These are phyloP conservation scores for Pocillopora grandis DNA, from an alignment of 92 coral and sea anemone species.

Conservation along the genomic window DNA sequence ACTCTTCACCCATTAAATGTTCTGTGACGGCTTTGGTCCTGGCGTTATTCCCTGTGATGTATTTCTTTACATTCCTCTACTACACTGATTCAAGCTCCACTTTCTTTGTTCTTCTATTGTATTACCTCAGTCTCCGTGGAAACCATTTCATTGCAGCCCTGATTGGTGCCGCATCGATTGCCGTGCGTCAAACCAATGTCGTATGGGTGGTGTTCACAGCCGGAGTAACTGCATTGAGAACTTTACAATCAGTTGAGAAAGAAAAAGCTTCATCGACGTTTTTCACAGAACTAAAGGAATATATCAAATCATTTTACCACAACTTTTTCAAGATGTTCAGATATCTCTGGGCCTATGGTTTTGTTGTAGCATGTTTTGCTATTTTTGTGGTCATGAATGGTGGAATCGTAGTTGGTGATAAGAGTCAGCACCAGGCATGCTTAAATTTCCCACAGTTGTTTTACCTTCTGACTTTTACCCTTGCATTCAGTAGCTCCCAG, in stretches of 20 bases:
- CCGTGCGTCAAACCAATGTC: conserved; percentile 88
- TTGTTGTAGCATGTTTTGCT: conserved; percentile 59
- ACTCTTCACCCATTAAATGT: conserved; percentile 25
- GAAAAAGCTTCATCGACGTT: conserved; percentile 21
- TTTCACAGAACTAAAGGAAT: conserved; percentile 46
- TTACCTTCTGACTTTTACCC: conserved; percentile 74
- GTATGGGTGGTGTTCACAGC: conserved; percentile 95
- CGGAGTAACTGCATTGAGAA: conserved; percentile 70
- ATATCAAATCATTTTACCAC: conserved; percentile 29
- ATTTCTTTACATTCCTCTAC: conserved; percentile 93
- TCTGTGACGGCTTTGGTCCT: conserved; percentile 70
- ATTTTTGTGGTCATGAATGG: conserved; percentile 70
- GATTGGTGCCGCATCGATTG: conserved; percentile 64
- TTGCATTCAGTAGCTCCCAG: conserved; percentile 74
- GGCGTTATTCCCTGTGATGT: conserved; percentile 73
- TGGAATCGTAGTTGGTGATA: conserved; percentile 93
- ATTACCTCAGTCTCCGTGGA: conserved; percentile 72
- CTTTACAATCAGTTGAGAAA: conserved; percentile 37
- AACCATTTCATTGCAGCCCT: conserved; percentile 76
- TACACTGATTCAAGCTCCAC: conserved; percentile 95
- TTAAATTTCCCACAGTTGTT: conserved; percentile 91
- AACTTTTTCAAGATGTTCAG: conserved; percentile 45
- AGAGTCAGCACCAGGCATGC: conserved; percentile 74
- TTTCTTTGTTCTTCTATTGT: conserved; percentile 90
- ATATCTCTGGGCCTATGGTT: conserved; percentile 73